A percentile compares a stretch with the other conserved stretches of the same genome.
Conservation (phyloP, 2,888 invertebrate genomes). For the Chesias legatella region DNA sequence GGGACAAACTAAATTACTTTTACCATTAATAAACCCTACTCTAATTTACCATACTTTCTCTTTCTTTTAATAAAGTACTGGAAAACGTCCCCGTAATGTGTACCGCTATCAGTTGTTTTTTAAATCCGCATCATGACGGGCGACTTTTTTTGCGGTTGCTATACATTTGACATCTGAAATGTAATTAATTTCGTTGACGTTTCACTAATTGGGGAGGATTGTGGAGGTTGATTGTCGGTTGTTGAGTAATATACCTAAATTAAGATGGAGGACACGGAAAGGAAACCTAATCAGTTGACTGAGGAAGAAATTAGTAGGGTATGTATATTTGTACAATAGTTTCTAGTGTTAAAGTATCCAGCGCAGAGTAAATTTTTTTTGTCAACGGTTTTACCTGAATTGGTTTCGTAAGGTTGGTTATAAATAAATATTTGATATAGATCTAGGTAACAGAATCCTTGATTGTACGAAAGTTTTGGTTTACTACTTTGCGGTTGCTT, state of each 20-base stretch:
- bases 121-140: conserved; percentile 67
- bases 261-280: conserved; percentile 51
- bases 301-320: conserved; percentile 73
- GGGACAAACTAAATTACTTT: conserved; percentile 69
- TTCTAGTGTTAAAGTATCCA: too few relatives aligned
- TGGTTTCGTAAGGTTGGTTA: too few relatives aligned
- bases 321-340: conserved; percentile 41
- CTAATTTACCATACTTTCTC: conserved; percentile 76
- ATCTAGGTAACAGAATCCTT: too few relatives aligned
- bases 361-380: too few relatives aligned
- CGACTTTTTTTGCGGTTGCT: conserved; percentile 51
- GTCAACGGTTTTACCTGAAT: too few relatives aligned
- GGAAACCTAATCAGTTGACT: conserved; percentile 56
- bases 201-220: conserved; percentile 30
- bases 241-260: conserved; percentile 8
- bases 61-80: conserved; percentile 75
- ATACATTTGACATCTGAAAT: conserved; percentile 31
- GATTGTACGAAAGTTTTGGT: too few relatives aligned
- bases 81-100: conserved; percentile 65
- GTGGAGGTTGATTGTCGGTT: conserved; percentile 20
- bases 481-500: too few relatives aligned
- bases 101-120: conserved; percentile 74
- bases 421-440: too few relatives aligned
- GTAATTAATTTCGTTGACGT: conserved; percentile 37
- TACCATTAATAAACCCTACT: conserved; percentile 77